phyloP scores from a whole-genome alignment of 64 coral and sea anemone species.

The Montipora efflorescens region DNA sequence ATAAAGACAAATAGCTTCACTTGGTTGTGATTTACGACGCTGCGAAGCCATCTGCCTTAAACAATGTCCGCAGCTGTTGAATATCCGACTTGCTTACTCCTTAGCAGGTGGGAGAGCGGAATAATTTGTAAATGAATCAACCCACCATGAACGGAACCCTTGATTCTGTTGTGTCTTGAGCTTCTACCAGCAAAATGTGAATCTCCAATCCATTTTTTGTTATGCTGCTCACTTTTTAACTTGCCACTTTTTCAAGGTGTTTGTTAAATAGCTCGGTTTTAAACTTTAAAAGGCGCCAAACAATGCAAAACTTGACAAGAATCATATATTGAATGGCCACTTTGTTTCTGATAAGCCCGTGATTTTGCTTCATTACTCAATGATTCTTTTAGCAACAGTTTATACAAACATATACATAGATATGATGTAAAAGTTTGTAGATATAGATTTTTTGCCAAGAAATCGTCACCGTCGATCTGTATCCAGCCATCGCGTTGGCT shows the following conservation, averaged over 20 bases:
- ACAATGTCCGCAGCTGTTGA: constrained; percentile 43
- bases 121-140: constrained; percentile 14
- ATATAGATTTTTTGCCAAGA: neutral
- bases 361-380: neutral
- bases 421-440: too few relatives aligned
- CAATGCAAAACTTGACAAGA: neutral
- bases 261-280: neutral
- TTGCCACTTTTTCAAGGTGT: neutral
- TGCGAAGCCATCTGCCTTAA: constrained; percentile 32
- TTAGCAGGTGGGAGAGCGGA: constrained; percentile 15
- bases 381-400: too few relatives aligned
- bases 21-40: constrained; percentile 6
- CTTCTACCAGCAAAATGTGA: neutral
- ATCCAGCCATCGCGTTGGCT: neutral
- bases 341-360: neutral
- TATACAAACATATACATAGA: too few relatives aligned
- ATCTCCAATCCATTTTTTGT: neutral
- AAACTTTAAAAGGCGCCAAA: constrained; percentile 45
- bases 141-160: neutral
- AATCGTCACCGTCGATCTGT: neutral
- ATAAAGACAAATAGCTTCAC: constrained; percentile 22
- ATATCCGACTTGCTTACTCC: constrained; percentile 20
- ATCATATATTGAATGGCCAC: constrained; percentile 23
- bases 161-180: neutral
- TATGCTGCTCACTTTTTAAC: neutral